Evolutionary conservation across 2,797 vertebrate species (phyloP), one percentile per base, ranked within the genome.

Genomic region (Gila robusta): DNA sequence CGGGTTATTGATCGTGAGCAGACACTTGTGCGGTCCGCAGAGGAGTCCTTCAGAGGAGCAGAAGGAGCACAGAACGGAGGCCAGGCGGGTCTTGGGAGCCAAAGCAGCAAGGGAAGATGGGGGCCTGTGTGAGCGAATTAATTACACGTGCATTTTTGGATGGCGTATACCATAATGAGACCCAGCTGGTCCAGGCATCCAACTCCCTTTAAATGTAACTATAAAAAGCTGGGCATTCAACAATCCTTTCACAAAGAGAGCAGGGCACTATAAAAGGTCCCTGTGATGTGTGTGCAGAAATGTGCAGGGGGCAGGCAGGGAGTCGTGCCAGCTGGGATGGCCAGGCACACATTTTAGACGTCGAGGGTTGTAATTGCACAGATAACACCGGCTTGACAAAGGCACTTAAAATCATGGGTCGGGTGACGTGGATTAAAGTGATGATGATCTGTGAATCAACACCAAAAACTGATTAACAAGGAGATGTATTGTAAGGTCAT

Each of bases 131-230:
- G 96, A 96, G 96, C 95, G 96, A 96, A 97, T 97, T 97, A 97
- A 97, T 97, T 97, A 96, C 96, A 97, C 95, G 95, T 97, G 96
- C 95, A 96, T 96, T 96, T 97, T 96, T 96, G 96, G 96, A 96
- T 96, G 95, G 95, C 94, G 95, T 96, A 96, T 96, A 97, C 95
- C 96, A 95, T 96, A 97, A 97, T 96, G 96, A 96, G 95, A 94
- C 94, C 96, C 96, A 97, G 96, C 96, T 97, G 96, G 94, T 93
- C 95, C 96, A 95, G 95, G 96, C 96, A 96, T 96, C 96, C 96
- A 96, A 95, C 96, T 96, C 96, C 96, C 96, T 96, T 96, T 96
- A 96, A 97, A 97, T 96, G 96, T 94, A 95, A 95, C 96, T 95
- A 96, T 97, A 93, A 96, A 97, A 96, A 96, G 86, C 91, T 87